Evolutionary conservation across 2,113 vertebrate species (phyloP).

Genomic region (Semnornis frantzii): DNA sequence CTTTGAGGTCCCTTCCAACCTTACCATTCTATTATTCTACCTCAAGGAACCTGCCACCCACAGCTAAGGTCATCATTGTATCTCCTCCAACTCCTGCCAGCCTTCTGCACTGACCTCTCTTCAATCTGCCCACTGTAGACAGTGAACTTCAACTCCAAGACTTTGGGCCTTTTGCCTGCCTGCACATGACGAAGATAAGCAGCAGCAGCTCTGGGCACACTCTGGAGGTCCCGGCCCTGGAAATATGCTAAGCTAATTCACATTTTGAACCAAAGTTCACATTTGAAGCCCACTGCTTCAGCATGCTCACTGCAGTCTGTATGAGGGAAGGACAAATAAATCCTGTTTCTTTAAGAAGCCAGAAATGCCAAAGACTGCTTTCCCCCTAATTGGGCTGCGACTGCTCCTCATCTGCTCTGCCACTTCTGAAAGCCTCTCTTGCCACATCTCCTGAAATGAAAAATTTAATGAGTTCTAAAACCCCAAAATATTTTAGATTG

Average conservation of each 20-base stretch:
- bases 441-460: neutral
- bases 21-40: no score
- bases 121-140: neutral
- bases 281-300: neutral
- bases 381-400: neutral
- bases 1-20: no score
- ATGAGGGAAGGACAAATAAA: neutral
- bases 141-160: neutral
- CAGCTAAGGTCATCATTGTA: fast-evolving
- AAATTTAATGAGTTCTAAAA: neutral
- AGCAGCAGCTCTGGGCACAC: neutral
- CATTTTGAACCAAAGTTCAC: neutral
- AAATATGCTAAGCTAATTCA: neutral
- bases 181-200: neutral
- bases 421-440: neutral
- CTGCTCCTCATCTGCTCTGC: neutral
- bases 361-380: neutral
- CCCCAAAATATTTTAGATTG: neutral
- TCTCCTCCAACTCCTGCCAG: neutral
- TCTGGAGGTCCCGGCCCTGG: neutral
- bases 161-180: neutral
- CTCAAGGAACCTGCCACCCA: neutral
- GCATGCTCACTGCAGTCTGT: neutral
- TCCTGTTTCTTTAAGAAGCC: neutral
- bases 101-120: neutral